Evolutionary conservation across 2,797 vertebrate species (phyloP), one percentile per base, ranked within the genome.

Genomic region (Xyrichtys novacula): DNA sequence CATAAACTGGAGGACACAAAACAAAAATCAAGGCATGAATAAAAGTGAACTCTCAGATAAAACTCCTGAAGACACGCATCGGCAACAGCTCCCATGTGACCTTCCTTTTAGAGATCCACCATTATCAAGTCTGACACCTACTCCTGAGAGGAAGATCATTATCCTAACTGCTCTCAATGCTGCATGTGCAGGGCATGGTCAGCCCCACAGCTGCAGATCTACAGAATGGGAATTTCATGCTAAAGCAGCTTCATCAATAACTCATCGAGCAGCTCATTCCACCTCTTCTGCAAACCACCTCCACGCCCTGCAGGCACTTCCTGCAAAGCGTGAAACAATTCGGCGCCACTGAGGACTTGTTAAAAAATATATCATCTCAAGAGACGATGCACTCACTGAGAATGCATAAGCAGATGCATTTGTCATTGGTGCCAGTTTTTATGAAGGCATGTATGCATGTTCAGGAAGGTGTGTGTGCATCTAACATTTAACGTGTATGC

Each of bases 241-340:
- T 63, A 68, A 74, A 48, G 48, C 54, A 28, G 42, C 55, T 61
- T 87, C 85, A 88, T 90, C 78, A 88, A 89, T 88, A 91, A 85
- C 71, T 80, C 80, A 85, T 56, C 11, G 16, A 65, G 9, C 55
- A 70, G 74, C 76, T 80, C 59, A 62, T 75, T 87, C 69, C 71
- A 77, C 56, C 64, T 53, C 36, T 39, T 47, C 31, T 50, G 64
- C 28, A 3, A 77, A 71, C 65, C 65, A 67, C 50, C 68, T 60
- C 49, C 58, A 22, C 3, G 38, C 58, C 85, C 72, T 16, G 25
- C 71, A 73, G 80, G 67, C 66, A 78, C 80, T 85, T 87, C 80
- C 81, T 82, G 83, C 64, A 81, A 83, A 85, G 70, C 36, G 19
- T 31, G 54, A 56, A 87, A 78, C 80, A 69, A 73, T 60, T 14